phyloP scores from a whole-genome alignment of 2,113 vertebrate genomes.

The Mirza zaza region DNA sequence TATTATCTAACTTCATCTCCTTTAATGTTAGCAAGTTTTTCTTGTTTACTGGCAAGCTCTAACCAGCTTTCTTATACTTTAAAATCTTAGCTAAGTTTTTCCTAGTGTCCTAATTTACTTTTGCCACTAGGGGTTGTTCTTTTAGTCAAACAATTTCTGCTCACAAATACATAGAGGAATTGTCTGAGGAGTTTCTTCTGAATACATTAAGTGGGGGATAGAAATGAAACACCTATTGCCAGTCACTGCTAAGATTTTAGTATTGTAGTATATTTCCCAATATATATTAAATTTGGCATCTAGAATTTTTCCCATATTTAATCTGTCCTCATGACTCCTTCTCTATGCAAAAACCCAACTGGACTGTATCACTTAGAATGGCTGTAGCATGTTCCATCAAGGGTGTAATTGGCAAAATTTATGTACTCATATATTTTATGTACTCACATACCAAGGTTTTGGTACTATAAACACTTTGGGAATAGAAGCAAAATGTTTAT shows the following conservation, averaged over 20 bases:
- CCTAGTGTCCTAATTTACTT: not conserved
- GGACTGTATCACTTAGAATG: too few relatives aligned
- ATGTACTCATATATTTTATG: not conserved
- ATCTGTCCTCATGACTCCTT: not conserved
- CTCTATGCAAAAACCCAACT: not conserved
- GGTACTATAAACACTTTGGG: not conserved
- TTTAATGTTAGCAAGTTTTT: not conserved
- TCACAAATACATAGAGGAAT: not conserved
- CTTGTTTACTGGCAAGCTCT: not conserved
- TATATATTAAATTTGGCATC: not conserved
- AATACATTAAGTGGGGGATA: not conserved
- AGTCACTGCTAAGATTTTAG: not conserved
- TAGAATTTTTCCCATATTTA: not conserved
- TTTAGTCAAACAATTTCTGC: not conserved
- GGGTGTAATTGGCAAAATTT: not conserved
- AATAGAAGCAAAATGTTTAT: not conserved
- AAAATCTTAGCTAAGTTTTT: not conserved
- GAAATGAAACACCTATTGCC: not conserved
- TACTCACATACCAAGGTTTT: too few relatives aligned
- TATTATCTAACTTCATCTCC: not conserved
- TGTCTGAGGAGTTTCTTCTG: not conserved
- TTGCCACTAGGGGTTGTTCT: not conserved
- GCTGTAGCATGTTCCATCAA: fast-evolving
- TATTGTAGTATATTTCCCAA: not conserved
- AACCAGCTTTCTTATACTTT: not conserved